Percentiles rank a stretch among this genome's conserved stretches.
Evolutionary conservation across 2,888 invertebrate species (phyloP).

Genomic region (Stenodema calcarata): DNA sequence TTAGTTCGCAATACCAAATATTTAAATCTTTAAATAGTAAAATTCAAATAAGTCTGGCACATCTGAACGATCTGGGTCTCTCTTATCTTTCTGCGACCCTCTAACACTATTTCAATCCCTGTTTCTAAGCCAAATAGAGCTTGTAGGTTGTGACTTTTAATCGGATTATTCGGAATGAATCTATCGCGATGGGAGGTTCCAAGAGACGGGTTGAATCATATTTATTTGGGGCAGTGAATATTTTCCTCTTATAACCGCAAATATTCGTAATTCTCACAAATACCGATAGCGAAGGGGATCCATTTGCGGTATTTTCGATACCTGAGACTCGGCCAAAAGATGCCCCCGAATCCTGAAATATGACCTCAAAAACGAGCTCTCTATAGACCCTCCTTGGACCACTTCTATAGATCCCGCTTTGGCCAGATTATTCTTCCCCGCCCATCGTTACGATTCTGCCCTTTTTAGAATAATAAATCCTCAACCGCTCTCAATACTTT

Average conservation of each 20-base stretch:
- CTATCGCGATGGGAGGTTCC: neutral
- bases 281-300: neutral
- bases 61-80: too few species aligned
- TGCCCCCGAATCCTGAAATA: neutral
- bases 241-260: neutral
- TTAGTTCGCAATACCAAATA: too few species aligned
- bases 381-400: neutral
- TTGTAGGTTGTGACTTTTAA: too few species aligned
- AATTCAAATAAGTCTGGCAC: too few species aligned
- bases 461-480: conserved; percentile 1
- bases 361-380: neutral
- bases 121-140: too few species aligned
- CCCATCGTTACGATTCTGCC: neutral
- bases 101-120: too few species aligned
- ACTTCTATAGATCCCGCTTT: neutral
- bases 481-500: neutral
- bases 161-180: neutral
- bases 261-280: neutral
- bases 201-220: neutral
- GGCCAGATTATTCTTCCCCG: neutral
- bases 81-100: too few species aligned
- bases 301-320: neutral
- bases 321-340: neutral
- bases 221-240: neutral
- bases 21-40: too few species aligned